Evolutionary conservation across 92 coral and sea anemone species (phyloP).

Genomic region (Anthopleura xanthogrammica): DNA sequence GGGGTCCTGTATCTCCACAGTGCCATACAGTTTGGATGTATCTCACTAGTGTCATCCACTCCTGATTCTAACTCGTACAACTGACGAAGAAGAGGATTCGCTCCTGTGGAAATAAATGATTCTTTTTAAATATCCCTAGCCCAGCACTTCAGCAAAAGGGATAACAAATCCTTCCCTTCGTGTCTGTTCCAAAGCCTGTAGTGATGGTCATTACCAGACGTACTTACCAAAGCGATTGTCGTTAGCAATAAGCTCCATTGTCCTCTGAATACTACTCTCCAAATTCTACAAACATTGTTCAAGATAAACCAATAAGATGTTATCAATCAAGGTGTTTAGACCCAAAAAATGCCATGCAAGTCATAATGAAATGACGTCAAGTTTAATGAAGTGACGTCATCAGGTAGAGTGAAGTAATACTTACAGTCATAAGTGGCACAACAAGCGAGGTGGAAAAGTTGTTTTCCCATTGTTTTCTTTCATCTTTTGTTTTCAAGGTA

Average conservation of each 20-base stretch:
- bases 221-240: slow-evolving; percentile 36
- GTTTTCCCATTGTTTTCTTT: slow-evolving; percentile 55
- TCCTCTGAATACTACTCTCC: slow-evolving; percentile 3
- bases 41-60: slow-evolving; percentile 30
- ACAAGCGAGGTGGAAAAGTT: slow-evolving; percentile 34
- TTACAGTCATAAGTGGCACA: slow-evolving; percentile 51
- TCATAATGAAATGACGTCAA: too few species aligned
- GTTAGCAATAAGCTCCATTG: slow-evolving; percentile 1
- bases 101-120: slow-evolving; percentile 36
- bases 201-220: too few species aligned
- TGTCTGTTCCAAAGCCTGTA: too few species aligned
- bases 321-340: too few species aligned
- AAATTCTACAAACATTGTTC: slow-evolving; percentile 9
- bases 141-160: too few species aligned
- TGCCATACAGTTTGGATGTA: slow-evolving; percentile 35
- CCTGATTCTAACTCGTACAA: slow-evolving; percentile 59
- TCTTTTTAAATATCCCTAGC: too few species aligned
- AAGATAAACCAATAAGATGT: too few species aligned
- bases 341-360: too few species aligned
- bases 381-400: too few species aligned
- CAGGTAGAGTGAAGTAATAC: neutral
- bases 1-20: slow-evolving; percentile 74
- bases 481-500: slow-evolving; percentile 37
- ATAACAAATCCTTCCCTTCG: too few species aligned
- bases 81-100: slow-evolving; percentile 64